Conservation (phyloP, 2,797 vertebrate species). For the Microcaecilia unicolor region DNA sequence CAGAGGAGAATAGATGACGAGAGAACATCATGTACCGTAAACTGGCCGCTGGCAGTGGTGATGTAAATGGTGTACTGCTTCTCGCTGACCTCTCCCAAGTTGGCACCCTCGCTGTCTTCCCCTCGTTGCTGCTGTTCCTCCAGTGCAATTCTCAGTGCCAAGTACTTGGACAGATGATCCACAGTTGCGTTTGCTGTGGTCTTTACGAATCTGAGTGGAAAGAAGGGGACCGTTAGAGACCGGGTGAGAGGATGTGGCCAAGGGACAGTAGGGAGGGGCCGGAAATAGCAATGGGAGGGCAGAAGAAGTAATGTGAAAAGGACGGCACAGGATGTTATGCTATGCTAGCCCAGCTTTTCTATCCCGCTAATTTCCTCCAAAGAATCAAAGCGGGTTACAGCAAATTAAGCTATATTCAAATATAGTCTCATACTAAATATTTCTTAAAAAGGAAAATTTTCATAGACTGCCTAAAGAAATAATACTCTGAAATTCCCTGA, state of each 20-base stretch:
- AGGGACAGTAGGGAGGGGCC: too few species aligned
- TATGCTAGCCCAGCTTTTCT: too few species aligned
- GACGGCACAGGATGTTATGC: neutral
- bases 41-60: conserved; percentile 65
- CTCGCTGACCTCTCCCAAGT: conserved; percentile 68
- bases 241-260: fast-evolving
- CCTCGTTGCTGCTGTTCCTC: conserved; percentile 59
- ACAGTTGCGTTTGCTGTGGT: conserved; percentile 83
- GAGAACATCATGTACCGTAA: conserved; percentile 62
- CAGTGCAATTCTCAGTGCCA: conserved; percentile 78
- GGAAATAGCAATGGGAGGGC: neutral
- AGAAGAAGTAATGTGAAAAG: neutral
- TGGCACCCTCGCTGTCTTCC: conserved; percentile 29
- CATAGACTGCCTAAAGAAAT: too few species aligned
- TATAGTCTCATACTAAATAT: too few species aligned
- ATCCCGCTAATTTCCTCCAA: too few species aligned
- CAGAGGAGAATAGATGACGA: neutral
- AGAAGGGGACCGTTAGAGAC: too few species aligned
- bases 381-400: too few species aligned
- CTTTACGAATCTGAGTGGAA: conserved; percentile 66
- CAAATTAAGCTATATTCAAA: too few species aligned
- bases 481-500: too few species aligned
- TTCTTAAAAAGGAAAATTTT: too few species aligned
- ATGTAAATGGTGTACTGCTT: conserved; percentile 92
- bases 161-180: conserved; percentile 84